Evolutionary conservation across 2,797 vertebrate species (phyloP).

Genomic region (Halcyon chelicuti): DNA sequence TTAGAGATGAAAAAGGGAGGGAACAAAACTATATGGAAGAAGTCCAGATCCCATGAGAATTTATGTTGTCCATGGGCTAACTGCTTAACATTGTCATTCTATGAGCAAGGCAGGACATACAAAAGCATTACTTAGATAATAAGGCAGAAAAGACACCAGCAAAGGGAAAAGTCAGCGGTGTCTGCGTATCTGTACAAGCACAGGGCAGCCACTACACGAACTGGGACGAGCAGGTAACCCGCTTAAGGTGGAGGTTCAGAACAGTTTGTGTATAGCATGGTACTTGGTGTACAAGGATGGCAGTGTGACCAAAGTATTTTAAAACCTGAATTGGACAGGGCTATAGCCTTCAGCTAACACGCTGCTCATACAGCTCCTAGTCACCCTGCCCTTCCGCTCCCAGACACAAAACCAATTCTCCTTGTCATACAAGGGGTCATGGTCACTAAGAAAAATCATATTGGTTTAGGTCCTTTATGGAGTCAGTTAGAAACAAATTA

Average conservation of each 20-base stretch:
- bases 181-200: not conserved
- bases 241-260: not conserved
- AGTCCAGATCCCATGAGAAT: not conserved
- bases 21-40: not conserved
- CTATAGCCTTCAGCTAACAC: not conserved
- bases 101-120: not conserved
- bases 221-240: not conserved
- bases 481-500: not conserved
- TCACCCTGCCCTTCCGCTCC: not conserved
- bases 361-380: not conserved
- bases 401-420: not conserved
- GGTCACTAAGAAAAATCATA: not conserved
- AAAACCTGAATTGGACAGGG: not conserved
- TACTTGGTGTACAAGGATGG: not conserved
- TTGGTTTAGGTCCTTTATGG: not conserved
- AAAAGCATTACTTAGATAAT: not conserved
- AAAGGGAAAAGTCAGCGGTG: not conserved
- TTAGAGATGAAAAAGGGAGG: not conserved
- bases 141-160: not conserved
- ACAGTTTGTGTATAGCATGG: not conserved
- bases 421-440: not conserved
- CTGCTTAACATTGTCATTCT: not conserved
- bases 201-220: accelerated
- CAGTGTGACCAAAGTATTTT: not conserved
- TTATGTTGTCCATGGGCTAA: not conserved